These are phyloP conservation scores for Callipepla squamata DNA, from an alignment of 2,113 vertebrate species.

Conservation along the genomic window DNA sequence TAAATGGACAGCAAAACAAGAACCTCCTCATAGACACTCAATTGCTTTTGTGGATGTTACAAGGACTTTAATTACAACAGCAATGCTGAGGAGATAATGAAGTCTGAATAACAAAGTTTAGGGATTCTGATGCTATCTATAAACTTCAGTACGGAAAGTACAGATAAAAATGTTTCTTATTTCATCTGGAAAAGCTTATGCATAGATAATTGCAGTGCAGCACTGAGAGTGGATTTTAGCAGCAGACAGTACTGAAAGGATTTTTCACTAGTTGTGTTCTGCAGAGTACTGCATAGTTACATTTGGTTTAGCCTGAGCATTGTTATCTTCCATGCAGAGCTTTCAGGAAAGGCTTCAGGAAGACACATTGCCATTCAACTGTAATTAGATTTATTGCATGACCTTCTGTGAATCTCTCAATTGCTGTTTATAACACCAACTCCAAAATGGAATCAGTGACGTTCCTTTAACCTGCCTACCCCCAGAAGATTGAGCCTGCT, in stretches of 20 bases:
- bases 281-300: background rate
- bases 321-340: background rate
- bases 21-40: slow-evolving; percentile 24
- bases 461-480: slow-evolving; percentile 11
- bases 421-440: background rate
- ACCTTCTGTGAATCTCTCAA: slow-evolving; percentile 51
- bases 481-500: background rate
- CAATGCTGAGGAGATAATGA: slow-evolving; percentile 47
- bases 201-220: slow-evolving; percentile 67
- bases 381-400: slow-evolving; percentile 52
- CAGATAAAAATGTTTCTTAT: slow-evolving; percentile 72
- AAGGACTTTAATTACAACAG: slow-evolving; percentile 66
- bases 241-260: slow-evolving; percentile 24
- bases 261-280: slow-evolving; percentile 46
- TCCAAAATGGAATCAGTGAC: background rate
- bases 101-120: slow-evolving; percentile 63
- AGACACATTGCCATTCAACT: background rate
- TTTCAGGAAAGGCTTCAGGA: slow-evolving; percentile 45
- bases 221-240: slow-evolving; percentile 54
- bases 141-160: slow-evolving; percentile 57
- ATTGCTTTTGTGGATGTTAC: slow-evolving; percentile 27
- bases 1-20: slow-evolving; percentile 53
- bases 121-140: slow-evolving; percentile 59
- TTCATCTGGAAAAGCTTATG: slow-evolving; percentile 74
- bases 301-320: background rate